Percentiles rank a stretch among this genome's conserved stretches.
These are phyloP conservation scores for Nasonia giraulti DNA, from an alignment of 1,140 invertebrate genomes.

Conservation along the genomic window DNA sequence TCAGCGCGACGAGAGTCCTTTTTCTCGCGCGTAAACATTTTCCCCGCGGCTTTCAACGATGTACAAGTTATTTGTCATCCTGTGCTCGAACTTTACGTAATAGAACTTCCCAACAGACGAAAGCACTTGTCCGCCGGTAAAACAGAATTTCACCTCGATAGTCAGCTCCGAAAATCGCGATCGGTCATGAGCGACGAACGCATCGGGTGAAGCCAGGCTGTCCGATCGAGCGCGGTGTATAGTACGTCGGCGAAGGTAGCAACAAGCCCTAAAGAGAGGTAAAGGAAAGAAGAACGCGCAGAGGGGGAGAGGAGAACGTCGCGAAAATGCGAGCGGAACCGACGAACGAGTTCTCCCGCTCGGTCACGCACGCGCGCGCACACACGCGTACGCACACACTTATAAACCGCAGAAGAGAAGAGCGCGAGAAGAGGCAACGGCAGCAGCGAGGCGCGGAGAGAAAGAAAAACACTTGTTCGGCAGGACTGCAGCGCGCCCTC, in stretches of 20 bases:
- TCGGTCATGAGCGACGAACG: neutral
- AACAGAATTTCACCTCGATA: too few species aligned
- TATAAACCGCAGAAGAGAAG: neutral
- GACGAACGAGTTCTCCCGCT: constrained; percentile 27
- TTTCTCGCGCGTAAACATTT: too few species aligned
- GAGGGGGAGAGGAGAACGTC: constrained; percentile 1
- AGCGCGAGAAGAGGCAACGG: neutral
- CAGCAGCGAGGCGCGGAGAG: constrained; percentile 9
- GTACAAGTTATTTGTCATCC: too few species aligned
- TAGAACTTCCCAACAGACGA: too few species aligned
- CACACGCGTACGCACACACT: neutral
- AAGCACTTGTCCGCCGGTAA: too few species aligned
- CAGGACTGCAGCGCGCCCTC: constrained; percentile 32
- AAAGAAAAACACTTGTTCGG: constrained; percentile 33
- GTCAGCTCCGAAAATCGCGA: neutral
- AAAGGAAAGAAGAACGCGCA: neutral
- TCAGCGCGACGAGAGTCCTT: neutral
- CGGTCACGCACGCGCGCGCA: neutral
- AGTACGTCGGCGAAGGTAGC: neutral
- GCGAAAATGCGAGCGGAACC: constrained; percentile 38
- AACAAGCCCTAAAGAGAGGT: neutral
- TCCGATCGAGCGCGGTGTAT: neutral
- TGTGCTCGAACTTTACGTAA: too few species aligned
- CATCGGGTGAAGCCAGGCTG: neutral
- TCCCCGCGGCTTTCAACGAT: too few species aligned